Evolutionary conservation across 2,888 invertebrate species (phyloP), one percentile per base, ranked within the genome.

Genomic region (Matsumyia berberina): DNA sequence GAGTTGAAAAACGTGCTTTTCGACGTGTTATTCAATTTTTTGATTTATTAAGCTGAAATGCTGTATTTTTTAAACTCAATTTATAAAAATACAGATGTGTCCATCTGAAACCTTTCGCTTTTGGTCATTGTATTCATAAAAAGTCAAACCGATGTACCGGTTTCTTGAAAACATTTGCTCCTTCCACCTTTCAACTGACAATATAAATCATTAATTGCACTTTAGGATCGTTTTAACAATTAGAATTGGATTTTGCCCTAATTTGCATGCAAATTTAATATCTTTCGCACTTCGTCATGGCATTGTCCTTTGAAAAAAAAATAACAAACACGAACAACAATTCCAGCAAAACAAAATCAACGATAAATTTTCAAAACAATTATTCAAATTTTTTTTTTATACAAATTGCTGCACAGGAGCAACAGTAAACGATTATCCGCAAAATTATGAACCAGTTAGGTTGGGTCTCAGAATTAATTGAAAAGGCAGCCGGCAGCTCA

Each of bases 131-230:
- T 8, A 42, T 42, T 19, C 19, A 29, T 7, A 51, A 51, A 51
- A 29, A 51, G n/a, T 29, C 44, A n/a, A n/a, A n/a, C n/a, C n/a
- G n/a, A n/a, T 33, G 19, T 37, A 57, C 57, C 57, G 57, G 57
- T 57, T 57, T 17, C 12, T 19, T n/a, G 11, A 37, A 57, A 57
- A 57, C 19, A 6, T 57, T 57, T 11, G 1, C 19, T n/a, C 19
- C 19, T 19, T 35, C 37, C 37, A 57, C 17, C 35, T 37, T 37
- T 57, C 2, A n/a, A 53, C 15, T 7, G 53, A 3, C 4, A 31
- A 37, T 37, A 57, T 57, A 37, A 57, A 37, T 57, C 37, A 57
- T 9, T 19, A 37, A 57, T 37, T 5, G 29, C 19, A 37, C 37
- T 8, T 53, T 12, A 19, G 19, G 29, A 29, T n/a, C 24, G 11